Conservation (phyloP, 2,888 invertebrate genomes). For the Drosophila kanekoi region DNA sequence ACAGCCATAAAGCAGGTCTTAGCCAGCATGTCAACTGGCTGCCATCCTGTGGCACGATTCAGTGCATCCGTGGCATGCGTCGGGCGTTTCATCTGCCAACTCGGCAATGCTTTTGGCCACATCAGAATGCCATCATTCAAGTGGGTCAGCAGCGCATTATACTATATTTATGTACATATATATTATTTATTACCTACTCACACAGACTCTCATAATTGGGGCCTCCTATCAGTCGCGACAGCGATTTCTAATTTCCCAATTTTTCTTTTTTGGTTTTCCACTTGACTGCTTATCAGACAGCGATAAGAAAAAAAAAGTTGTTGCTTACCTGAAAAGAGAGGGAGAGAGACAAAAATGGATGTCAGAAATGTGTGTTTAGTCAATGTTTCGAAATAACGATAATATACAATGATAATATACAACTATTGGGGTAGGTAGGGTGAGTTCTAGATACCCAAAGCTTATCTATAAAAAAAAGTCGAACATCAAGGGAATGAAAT, state of each 20-base stretch:
- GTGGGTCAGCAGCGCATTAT: constrained; percentile 46
- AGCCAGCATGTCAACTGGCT: not conserved
- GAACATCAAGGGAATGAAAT: too few relatives aligned
- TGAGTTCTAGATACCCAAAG: not conserved
- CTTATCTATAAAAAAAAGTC: not conserved
- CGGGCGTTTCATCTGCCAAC: constrained; percentile 61
- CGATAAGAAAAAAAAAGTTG: constrained; percentile 7
- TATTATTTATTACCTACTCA: constrained; percentile 26
- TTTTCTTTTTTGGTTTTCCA: constrained; percentile 25
- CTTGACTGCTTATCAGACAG: constrained; percentile 26
- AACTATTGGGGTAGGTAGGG: constrained; percentile 44
- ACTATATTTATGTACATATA: not conserved
- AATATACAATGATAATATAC: not conserved
- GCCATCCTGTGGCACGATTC: constrained; percentile 15
- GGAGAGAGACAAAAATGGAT: constrained; percentile 20
- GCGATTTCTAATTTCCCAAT: constrained; percentile 23
- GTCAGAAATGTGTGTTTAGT: constrained; percentile 29
- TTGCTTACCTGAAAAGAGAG: constrained; percentile 54
- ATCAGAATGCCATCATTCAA: constrained; percentile 25
- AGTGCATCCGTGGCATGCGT: constrained; percentile 63
- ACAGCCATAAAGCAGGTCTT: not conserved
- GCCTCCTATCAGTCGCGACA: constrained; percentile 16
- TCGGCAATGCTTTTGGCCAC: constrained; percentile 6
- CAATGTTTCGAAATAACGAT: constrained; percentile 6
- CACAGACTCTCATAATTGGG: not conserved